phyloP scores from a whole-genome alignment of 2,888 invertebrate genomes.

The Parnassius apollo region DNA sequence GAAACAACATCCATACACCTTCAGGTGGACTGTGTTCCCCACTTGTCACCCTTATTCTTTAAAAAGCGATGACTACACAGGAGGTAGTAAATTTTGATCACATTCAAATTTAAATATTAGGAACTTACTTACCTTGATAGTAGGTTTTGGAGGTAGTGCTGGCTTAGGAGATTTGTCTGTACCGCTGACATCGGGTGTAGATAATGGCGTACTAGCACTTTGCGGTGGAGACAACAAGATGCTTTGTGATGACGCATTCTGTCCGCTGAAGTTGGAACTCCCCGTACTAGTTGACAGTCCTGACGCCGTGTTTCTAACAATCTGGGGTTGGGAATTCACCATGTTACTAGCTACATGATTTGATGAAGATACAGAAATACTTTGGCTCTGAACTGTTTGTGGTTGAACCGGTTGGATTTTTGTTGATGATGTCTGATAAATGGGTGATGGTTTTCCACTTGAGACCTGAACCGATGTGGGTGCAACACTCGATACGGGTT shows the following conservation, averaged over 20 bases:
- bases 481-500: constrained; percentile 93
- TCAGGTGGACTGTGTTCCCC: too few species aligned
- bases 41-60: too few species aligned
- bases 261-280: constrained; percentile 57
- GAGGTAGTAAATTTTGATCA: too few species aligned
- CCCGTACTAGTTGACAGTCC: constrained; percentile 74
- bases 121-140: constrained; percentile 73
- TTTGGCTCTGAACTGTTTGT: constrained; percentile 83
- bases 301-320: constrained; percentile 75
- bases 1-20: too few species aligned
- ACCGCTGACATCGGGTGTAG: constrained; percentile 76
- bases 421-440: constrained; percentile 90
- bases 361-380: constrained; percentile 46
- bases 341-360: constrained; percentile 74
- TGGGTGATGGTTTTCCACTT: constrained; percentile 86
- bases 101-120: too few species aligned
- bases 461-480: constrained; percentile 86
- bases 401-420: constrained; percentile 91
- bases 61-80: too few species aligned
- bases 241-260: constrained; percentile 68
- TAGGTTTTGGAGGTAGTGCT: constrained; percentile 92
- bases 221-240: constrained; percentile 82
- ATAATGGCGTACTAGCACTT: constrained; percentile 81
- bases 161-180: constrained; percentile 85
- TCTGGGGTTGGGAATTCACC: constrained; percentile 75